Conservation (phyloP, 1,140 invertebrate genomes). For the Hestina assimilis region DNA sequence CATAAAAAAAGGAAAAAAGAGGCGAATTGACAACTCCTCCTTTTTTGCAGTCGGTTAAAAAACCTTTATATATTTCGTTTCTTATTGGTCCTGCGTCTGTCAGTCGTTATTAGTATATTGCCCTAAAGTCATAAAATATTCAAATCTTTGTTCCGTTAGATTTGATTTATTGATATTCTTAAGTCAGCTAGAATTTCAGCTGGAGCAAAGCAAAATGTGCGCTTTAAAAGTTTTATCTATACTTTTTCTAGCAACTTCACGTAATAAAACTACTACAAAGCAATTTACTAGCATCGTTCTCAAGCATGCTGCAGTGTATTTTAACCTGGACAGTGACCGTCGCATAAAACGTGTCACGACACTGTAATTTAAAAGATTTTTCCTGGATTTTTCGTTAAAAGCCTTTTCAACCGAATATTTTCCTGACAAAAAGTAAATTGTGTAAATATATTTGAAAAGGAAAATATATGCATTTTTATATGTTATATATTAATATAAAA, state of each 20-base stretch:
- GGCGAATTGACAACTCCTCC: too few species aligned
- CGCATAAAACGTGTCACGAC: slow-evolving; percentile 24
- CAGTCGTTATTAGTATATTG: too few species aligned
- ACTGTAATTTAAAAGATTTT: slow-evolving; percentile 21
- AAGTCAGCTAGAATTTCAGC: neutral
- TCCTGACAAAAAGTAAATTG: neutral
- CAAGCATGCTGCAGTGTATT: slow-evolving; percentile 26
- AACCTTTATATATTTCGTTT: too few species aligned
- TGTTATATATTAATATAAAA: too few species aligned
- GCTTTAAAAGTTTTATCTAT: neutral
- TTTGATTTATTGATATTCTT: too few species aligned
- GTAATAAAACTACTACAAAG: slow-evolving; percentile 7
- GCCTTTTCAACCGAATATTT: slow-evolving; percentile 3
- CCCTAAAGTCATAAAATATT: too few species aligned
- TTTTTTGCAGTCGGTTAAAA: too few species aligned
- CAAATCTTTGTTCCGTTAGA: too few species aligned
- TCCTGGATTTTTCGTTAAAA: slow-evolving; percentile 10
- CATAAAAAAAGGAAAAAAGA: too few species aligned
- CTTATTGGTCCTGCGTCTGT: too few species aligned
- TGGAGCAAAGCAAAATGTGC: neutral
- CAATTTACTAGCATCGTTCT: slow-evolving; percentile 20
- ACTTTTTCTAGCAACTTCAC: neutral
- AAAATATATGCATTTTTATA: too few species aligned
- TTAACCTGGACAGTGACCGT: slow-evolving; percentile 23
- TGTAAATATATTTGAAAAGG: too few species aligned